Evolutionary conservation across 2,888 invertebrate genomes (phyloP).

Genomic region (Drosophila mettleri): DNA sequence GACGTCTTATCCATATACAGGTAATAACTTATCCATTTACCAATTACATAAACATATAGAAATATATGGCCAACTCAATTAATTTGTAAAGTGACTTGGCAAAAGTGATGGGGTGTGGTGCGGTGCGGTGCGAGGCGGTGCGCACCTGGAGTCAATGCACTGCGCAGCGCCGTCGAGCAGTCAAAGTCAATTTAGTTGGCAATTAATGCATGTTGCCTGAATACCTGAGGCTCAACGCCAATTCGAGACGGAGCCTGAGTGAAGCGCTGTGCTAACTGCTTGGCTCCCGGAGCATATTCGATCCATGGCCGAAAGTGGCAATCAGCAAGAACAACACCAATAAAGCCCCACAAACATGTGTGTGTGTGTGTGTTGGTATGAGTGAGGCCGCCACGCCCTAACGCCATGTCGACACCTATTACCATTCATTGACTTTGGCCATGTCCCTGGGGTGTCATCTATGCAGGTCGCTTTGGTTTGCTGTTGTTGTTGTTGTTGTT

Average conservation of each 20-base stretch:
- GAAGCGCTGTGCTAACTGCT: conserved; percentile 3
- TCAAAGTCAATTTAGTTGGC: conserved; percentile 83
- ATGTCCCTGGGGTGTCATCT: conserved; percentile 81
- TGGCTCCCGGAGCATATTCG: conserved; percentile 44
- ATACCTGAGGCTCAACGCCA: conserved; percentile 11
- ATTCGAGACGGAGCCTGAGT: conserved; percentile 4
- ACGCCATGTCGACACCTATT: conserved; percentile 79
- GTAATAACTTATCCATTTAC: not conserved
- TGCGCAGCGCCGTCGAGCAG: conserved; percentile 24
- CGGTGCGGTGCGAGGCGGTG: too few relatives aligned
- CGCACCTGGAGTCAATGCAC: conserved; percentile 47
- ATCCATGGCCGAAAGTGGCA: conserved; percentile 74
- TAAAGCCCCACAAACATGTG: conserved; percentile 57
- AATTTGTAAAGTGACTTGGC: conserved; percentile 16
- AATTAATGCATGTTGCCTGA: conserved; percentile 78
- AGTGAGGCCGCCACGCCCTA: conserved; percentile 53
- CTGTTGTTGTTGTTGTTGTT: conserved; percentile 35
- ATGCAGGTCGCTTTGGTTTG: conserved; percentile 72
- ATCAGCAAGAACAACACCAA: conserved; percentile 77
- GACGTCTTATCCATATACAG: too few relatives aligned
- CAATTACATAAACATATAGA: too few relatives aligned
- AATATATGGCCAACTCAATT: conserved; percentile 13
- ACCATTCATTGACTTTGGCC: conserved; percentile 79
- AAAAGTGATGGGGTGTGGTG: not conserved
- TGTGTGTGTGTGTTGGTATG: conserved; percentile 14